A percentile compares a stretch with the other conserved stretches of the same genome.
These are phyloP conservation scores for zebrafish (Danio rerio) DNA, from an alignment of 2,113 vertebrate species.

Conservation along the genomic window DNA sequence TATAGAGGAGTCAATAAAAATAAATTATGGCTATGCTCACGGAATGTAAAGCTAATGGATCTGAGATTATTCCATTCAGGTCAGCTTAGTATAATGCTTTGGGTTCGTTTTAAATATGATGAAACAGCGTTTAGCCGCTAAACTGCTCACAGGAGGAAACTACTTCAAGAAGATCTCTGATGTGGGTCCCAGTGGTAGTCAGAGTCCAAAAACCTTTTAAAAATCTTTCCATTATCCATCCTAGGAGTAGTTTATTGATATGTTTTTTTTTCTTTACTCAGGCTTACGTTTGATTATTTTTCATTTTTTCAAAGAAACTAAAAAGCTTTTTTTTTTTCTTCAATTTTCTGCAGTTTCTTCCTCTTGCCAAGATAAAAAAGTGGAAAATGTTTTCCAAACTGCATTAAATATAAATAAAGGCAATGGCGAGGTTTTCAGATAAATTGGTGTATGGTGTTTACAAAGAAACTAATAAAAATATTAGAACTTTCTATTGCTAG, in stretches of 20 bases:
- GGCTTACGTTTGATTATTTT: too few relatives aligned
- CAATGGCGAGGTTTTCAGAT: background rate
- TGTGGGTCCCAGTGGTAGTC: background rate
- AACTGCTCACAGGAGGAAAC: background rate
- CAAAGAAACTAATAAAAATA: background rate
- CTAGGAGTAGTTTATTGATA: background rate
- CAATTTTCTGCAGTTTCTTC: too few relatives aligned
- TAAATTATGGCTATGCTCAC: background rate
- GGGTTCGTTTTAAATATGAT: background rate
- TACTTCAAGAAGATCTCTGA: conserved; percentile 5
- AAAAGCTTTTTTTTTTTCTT: too few relatives aligned
- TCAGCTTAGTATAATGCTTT: background rate
- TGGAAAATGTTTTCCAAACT: background rate
- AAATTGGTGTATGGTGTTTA: background rate
- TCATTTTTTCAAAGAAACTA: too few relatives aligned
- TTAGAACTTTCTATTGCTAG: too few relatives aligned
- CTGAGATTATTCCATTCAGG: background rate
- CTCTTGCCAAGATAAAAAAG: too few relatives aligned
- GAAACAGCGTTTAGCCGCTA: background rate
- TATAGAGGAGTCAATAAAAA: background rate
- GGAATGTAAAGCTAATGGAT: background rate
- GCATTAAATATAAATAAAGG: background rate
- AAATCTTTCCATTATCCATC: background rate
- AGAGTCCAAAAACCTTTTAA: background rate
- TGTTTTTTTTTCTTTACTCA: background rate